phyloP scores from a whole-genome alignment of 1,140 invertebrate genomes.

The Drosophila takahashii region DNA sequence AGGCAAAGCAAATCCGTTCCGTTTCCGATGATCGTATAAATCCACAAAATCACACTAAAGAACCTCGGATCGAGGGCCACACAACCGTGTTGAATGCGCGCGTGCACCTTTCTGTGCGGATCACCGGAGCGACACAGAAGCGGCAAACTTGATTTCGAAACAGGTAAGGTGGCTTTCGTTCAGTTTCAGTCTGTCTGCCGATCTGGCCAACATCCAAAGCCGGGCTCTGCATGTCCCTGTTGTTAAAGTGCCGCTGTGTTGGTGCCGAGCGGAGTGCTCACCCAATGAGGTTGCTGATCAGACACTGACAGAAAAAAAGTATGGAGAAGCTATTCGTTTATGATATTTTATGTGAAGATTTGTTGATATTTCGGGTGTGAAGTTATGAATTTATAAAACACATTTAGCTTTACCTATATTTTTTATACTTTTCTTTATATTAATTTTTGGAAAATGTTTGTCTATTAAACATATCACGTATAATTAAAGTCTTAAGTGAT shows the following conservation, averaged over 20 bases:
- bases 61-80: constrained; percentile 53
- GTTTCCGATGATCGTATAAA: constrained; percentile 51
- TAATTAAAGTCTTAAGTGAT: too few species aligned
- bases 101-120: constrained; percentile 82
- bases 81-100: constrained; percentile 82
- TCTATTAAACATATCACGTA: too few species aligned
- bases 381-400: too few species aligned
- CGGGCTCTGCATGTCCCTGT: constrained; percentile 28
- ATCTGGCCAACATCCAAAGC: constrained; percentile 32
- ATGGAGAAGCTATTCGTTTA: not conserved
- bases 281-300: constrained; percentile 61
- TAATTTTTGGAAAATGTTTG: too few species aligned
- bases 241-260: not conserved
- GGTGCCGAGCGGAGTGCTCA: constrained; percentile 25
- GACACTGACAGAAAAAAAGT: constrained; percentile 35
- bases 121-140: constrained; percentile 81
- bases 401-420: too few species aligned
- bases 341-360: not conserved
- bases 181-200: constrained; percentile 53
- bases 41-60: constrained; percentile 44
- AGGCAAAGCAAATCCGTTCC: constrained; percentile 52
- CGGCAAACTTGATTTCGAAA: constrained; percentile 81
- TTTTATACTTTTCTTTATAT: too few species aligned
- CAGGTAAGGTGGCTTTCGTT: constrained; percentile 81
- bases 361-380: not conserved